Conservation (phyloP, 2,888 invertebrate species). For the Apamea sordens region DNA sequence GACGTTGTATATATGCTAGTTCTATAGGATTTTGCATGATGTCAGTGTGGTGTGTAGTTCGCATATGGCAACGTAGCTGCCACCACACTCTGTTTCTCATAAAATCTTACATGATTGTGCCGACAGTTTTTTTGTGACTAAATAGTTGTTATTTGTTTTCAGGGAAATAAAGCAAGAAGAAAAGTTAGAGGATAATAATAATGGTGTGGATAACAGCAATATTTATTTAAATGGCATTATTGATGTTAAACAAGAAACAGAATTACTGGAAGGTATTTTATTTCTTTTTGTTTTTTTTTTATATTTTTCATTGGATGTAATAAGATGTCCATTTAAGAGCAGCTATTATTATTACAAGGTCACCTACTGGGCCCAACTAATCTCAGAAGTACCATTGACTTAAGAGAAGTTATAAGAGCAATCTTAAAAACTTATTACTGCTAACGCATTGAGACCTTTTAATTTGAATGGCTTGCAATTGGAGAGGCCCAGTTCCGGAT, state of each 20-base stretch:
- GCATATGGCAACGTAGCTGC: neutral
- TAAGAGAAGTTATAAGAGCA: neutral
- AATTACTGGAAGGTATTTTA: conserved; percentile 56
- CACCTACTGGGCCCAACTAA: no score
- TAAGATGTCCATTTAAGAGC: neutral
- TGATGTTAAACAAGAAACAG: conserved; percentile 50
- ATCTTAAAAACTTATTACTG: neutral
- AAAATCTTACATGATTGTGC: neutral
- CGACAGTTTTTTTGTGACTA: neutral
- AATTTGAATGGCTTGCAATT: no score
- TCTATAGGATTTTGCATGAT: neutral
- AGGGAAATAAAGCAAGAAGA: conserved; percentile 48
- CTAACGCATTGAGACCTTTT: no score
- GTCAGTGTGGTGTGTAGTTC: neutral
- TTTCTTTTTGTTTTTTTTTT: neutral
- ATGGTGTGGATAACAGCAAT: conserved; percentile 4
- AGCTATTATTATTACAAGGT: neutral
- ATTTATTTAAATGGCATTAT: conserved; percentile 40
- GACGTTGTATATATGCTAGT: neutral
- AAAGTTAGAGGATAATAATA: conserved; percentile 18
- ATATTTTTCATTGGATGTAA: neutral
- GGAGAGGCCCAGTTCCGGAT: no score
- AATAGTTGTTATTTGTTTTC: conserved; percentile 19
- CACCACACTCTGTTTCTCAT: neutral
- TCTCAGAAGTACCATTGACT: neutral